Percentiles rank a stretch among this genome's conserved stretches.
Evolutionary conservation across 2,797 vertebrate species (phyloP).

Genomic region (Varecia variegata): DNA sequence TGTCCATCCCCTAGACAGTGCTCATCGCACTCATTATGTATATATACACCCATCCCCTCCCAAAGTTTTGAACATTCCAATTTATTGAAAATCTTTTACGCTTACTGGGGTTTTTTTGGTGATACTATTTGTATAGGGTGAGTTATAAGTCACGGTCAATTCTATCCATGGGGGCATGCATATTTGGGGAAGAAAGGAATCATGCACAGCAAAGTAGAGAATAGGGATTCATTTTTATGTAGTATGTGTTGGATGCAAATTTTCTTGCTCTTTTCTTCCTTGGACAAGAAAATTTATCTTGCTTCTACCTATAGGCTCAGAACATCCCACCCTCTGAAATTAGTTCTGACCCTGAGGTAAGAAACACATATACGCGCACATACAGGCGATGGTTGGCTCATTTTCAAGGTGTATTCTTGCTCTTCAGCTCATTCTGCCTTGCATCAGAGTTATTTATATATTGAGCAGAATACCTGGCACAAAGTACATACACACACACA

Average conservation of each 20-base stretch:
- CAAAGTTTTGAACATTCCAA: constrained; percentile 15
- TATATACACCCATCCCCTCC: too few species aligned
- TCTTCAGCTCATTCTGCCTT: background rate
- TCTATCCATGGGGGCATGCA: background rate
- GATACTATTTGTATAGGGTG: background rate
- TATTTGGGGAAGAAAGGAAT: background rate
- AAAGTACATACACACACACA: background rate
- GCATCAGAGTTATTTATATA: background rate
- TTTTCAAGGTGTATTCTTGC: background rate
- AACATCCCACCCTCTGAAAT: background rate
- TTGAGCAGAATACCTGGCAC: background rate
- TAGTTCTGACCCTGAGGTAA: background rate
- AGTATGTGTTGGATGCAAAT: background rate
- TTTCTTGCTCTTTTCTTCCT: background rate
- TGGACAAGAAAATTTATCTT: background rate
- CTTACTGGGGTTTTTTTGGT: background rate
- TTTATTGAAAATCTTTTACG: constrained; percentile 25
- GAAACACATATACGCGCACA: background rate
- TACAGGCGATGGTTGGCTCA: background rate
- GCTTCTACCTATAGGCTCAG: background rate
- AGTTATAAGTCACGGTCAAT: background rate
- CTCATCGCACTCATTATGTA: too few species aligned
- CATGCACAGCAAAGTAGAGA: background rate
- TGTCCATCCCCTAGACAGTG: too few species aligned
- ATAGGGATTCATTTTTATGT: background rate